These are phyloP conservation scores for Eurystomus glaucurus DNA, from an alignment of 2,797 vertebrate species.

Conservation along the genomic window DNA sequence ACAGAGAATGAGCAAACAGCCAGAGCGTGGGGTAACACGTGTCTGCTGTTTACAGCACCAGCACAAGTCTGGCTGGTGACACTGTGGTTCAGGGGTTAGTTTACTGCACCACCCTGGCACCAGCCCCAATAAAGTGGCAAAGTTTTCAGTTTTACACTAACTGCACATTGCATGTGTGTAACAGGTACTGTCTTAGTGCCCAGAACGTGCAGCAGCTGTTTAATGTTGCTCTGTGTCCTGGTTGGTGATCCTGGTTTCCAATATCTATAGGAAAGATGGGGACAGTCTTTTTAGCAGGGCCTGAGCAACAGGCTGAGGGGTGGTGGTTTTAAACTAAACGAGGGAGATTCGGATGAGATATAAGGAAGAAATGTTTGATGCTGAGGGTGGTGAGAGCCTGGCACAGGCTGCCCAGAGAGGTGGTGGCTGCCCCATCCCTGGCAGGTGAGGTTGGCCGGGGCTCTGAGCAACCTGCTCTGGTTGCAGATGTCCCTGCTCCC, in stretches of 20 bases:
- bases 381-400: not conserved
- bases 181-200: not conserved
- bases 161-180: rapidly evolving
- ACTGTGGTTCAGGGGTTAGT: too few relatives aligned
- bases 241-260: not conserved
- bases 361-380: not conserved
- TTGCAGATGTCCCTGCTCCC: not conserved
- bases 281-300: not conserved
- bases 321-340: not conserved
- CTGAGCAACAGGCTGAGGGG: not conserved
- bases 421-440: not conserved
- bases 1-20: not conserved
- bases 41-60: not conserved
- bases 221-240: not conserved
- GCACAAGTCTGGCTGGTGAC: not conserved
- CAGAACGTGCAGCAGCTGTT: not conserved
- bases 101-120: not conserved
- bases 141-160: not conserved
- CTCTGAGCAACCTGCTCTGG: not conserved
- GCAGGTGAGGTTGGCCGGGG: not conserved
- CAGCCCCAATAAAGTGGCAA: not conserved
- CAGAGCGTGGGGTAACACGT: not conserved
- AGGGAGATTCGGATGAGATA: not conserved
- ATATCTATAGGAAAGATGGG: not conserved
- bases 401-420: not conserved